Evolutionary conservation across 2,888 invertebrate species (phyloP), one percentile per base, ranked within the genome.

Genomic region (Neelides folsomi): DNA sequence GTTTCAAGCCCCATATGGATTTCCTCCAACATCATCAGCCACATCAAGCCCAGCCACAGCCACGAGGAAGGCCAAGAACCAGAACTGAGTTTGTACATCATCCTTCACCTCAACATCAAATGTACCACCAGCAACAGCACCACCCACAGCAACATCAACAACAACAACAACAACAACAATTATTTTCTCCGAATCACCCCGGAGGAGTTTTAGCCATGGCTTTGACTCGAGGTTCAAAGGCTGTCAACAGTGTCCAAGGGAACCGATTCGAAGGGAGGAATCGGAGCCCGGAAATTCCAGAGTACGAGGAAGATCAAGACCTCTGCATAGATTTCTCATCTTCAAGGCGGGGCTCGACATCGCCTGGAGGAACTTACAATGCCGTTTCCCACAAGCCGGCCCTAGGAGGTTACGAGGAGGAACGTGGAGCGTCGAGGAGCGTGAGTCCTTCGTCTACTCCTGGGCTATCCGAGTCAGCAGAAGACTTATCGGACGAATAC

Each of bases 151-250:
- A 37, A 13, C n/a, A 34, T 9, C 20, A 49, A 20, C 44, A 41
- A 19, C 27, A 19, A 27, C 42, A n/a, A 45, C 43, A 20, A 37
- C 19, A 39, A 27, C 16, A 36, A 15, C 19, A 42, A 35, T 36
- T 19, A 13, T 37, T 43, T 27, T 27, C 27, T 27, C 27, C 3
- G 7, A 27, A 27, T 27, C 27, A 54, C n/a, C 62, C 62, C 35
- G 58, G 62, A n/a, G 60, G 64, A 47, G 64, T 64, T 20, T 52
- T 64, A n/a, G 64, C 62, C 16, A 47, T 64, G 36, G 64, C 64
- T 13, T 49, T 64, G 16, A 60, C 62, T 15, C 56, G 60, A 51
- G 64, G 64, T 10, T 64, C 64, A 7, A 64, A 64, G 43, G 64
- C 62, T 20, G 62, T 55, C n/a, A 54, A 53, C 19, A 19, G 18